Evolutionary conservation across 1,140 invertebrate species (phyloP).

Genomic region (Diorhabda elongata): DNA sequence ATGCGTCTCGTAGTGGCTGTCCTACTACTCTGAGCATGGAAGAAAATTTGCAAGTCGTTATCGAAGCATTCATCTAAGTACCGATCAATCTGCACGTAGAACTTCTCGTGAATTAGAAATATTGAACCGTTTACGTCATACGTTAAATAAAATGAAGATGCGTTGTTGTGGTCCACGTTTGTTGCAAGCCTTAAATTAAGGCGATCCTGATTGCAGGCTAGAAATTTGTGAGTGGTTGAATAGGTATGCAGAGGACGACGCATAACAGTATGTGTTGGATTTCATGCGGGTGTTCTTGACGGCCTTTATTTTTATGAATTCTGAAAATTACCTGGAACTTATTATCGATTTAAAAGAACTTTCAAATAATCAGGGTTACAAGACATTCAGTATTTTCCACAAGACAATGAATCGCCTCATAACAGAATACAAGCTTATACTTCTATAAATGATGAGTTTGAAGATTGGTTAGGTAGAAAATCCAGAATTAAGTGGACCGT

Average conservation of each 20-base stretch:
- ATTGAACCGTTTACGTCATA: background rate
- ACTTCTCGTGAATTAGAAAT: conserved; percentile 19
- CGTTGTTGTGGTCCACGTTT: background rate
- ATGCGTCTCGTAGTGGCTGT: background rate
- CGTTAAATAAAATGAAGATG: background rate
- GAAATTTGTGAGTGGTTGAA: too few relatives aligned
- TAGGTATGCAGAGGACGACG: too few relatives aligned
- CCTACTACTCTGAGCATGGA: background rate
- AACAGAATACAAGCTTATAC: conserved; percentile 12
- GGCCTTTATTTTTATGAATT: too few relatives aligned
- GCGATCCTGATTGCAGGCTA: background rate
- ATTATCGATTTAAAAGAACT: too few relatives aligned
- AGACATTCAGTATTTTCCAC: conserved; percentile 4
- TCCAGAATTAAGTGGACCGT: too few relatives aligned
- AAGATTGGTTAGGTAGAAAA: background rate
- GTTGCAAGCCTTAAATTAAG: background rate
- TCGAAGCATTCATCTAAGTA: conserved; percentile 15
- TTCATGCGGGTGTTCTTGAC: too few relatives aligned
- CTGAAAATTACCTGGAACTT: too few relatives aligned
- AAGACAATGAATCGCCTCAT: background rate
- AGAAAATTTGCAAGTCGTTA: conserved; percentile 4
- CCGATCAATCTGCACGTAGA: conserved; percentile 12
- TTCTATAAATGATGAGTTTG: conserved; percentile 20
- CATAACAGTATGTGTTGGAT: too few relatives aligned
- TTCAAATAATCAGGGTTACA: conserved; percentile 3